Conservation (phyloP, 53 echinoderm and acorn worm genomes). For the Antedon mediterranea region DNA sequence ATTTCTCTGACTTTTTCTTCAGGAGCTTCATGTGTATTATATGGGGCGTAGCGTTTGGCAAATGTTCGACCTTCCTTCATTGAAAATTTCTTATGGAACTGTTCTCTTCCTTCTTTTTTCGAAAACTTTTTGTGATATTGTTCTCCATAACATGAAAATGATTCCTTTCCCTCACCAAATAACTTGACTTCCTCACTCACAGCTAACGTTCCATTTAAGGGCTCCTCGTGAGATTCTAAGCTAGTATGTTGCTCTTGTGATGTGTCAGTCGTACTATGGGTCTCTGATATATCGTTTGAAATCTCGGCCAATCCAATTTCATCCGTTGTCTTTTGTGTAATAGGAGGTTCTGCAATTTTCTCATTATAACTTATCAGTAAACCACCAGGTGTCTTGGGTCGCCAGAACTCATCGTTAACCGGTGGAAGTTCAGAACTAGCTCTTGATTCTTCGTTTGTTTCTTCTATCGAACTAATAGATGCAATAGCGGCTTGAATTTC, state of each 20-base stretch:
- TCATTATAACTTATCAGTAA: neutral
- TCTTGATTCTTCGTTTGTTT: neutral
- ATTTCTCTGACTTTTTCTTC: neutral
- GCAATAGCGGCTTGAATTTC: neutral
- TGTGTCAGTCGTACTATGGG: neutral
- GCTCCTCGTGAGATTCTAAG: neutral
- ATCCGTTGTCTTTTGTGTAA: neutral
- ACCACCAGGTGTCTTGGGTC: neutral
- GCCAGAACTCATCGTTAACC: neutral
- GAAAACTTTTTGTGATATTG: neutral
- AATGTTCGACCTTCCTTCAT: constrained; percentile 73
- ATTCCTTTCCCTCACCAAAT: neutral
- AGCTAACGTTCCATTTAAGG: neutral
- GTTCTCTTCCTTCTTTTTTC: constrained; percentile 4
- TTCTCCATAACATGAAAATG: neutral
- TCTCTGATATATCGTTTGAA: neutral
- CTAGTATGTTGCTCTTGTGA: neutral
- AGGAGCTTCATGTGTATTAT: neutral
- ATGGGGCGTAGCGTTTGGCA: constrained; percentile 23
- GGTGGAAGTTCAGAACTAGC: neutral
- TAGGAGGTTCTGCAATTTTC: neutral
- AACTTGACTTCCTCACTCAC: neutral
- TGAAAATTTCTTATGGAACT: constrained; percentile 96
- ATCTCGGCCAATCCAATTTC: neutral
- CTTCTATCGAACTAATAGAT: neutral